Evolutionary conservation across 2,113 vertebrate genomes (phyloP).

Genomic region (Geococcyx californianus): DNA sequence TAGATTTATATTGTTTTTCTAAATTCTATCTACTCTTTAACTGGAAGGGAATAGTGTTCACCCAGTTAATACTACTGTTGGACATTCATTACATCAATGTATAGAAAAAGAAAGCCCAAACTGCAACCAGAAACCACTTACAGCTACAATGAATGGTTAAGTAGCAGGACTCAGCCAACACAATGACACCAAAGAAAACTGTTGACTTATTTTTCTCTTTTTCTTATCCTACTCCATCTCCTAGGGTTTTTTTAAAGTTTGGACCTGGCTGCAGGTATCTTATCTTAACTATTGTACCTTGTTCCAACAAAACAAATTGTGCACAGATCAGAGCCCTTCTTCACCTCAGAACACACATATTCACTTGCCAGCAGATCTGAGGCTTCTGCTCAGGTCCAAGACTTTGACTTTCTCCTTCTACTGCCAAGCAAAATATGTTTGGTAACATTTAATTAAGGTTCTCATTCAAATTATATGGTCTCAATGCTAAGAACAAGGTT

Average conservation of each 20-base stretch:
- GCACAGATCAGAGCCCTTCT: neutral
- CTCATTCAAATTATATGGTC: slow-evolving; percentile 33
- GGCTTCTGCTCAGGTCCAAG: slow-evolving; percentile 35
- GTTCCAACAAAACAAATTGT: slow-evolving; percentile 1
- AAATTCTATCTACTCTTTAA: neutral
- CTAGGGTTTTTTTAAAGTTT: neutral
- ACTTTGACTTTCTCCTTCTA: slow-evolving; percentile 17
- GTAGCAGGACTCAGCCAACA: neutral
- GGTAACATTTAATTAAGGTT: slow-evolving; percentile 60
- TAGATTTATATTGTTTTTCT: neutral
- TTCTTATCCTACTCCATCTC: neutral
- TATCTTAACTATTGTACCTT: neutral
- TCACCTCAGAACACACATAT: neutral
- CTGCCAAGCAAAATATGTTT: slow-evolving; percentile 50
- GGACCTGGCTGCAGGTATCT: neutral
- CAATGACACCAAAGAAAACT: neutral
- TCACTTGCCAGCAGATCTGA: slow-evolving; percentile 11
- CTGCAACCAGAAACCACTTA: slow-evolving; percentile 1
- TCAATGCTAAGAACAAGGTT: neutral
- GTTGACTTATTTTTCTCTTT: neutral
- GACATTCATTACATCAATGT: neutral
- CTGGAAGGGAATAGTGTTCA: neutral
- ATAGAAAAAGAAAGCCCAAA: neutral
- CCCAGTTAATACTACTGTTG: neutral
- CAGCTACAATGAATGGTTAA: neutral